Conservation (phyloP, 2,113 vertebrate species). For the Leptobrachium leishanense region DNA sequence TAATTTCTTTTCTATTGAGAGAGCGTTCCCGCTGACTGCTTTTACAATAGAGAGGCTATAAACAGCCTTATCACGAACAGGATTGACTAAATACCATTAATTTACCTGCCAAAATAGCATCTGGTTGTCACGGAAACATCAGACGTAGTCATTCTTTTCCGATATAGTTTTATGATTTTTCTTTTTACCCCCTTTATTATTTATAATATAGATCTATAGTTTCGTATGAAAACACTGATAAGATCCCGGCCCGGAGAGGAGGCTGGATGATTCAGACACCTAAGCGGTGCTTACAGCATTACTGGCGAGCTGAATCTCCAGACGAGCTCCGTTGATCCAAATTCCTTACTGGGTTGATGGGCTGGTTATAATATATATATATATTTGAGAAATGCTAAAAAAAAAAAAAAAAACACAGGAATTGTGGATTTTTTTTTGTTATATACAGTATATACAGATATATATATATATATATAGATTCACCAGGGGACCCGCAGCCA, state of each 20-base stretch:
- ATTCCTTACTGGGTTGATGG: too few relatives aligned
- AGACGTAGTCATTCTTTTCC: neutral
- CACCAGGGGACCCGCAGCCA: too few relatives aligned
- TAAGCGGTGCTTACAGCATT: too few relatives aligned
- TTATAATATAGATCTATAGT: neutral
- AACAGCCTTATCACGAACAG: constrained; percentile 23
- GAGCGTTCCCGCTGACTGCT: neutral
- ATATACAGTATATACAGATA: too few relatives aligned
- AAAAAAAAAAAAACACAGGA: too few relatives aligned
- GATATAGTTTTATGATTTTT: constrained; percentile 16
- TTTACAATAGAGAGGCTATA: constrained; percentile 20
- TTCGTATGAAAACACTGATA: neutral
- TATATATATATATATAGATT: too few relatives aligned
- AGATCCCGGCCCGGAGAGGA: neutral
- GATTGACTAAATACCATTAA: neutral
- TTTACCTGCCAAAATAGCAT: constrained; percentile 35
- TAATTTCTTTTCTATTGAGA: neutral
- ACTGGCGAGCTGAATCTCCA: too few relatives aligned
- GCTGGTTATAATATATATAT: too few relatives aligned
- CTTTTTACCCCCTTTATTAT: neutral
- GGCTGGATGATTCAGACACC: too few relatives aligned
- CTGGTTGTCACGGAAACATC: constrained; percentile 33
- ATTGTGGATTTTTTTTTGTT: too few relatives aligned
- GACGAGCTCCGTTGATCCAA: too few relatives aligned
- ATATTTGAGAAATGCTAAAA: too few relatives aligned